These are phyloP conservation scores for Columba livia DNA, from an alignment of 2,113 vertebrate genomes.

Conservation along the genomic window DNA sequence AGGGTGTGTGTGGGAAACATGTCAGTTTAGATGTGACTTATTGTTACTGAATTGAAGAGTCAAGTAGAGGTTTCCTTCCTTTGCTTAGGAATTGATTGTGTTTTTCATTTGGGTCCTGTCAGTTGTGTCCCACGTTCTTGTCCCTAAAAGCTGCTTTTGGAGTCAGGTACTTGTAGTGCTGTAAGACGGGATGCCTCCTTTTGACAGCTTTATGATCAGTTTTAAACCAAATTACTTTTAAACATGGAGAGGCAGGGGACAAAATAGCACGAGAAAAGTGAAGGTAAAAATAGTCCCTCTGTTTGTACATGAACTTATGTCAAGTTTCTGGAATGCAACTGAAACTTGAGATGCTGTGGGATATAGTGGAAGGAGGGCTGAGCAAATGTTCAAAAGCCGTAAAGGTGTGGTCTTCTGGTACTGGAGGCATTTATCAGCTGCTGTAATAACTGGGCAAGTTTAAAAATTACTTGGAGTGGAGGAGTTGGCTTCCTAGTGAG, in stretches of 20 bases:
- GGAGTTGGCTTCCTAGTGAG: background rate
- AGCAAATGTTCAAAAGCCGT: background rate
- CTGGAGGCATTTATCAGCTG: background rate
- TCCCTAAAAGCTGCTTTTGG: background rate
- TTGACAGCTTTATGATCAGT: background rate
- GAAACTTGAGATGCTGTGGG: background rate
- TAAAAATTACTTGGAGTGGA: background rate
- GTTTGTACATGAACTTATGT: background rate
- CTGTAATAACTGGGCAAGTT: background rate
- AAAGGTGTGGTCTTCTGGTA: background rate
- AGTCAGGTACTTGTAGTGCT: background rate
- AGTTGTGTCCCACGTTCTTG: background rate
- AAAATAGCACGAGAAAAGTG: background rate
- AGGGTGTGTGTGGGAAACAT: background rate
- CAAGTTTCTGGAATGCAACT: constrained; percentile 1
- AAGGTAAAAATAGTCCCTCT: background rate
- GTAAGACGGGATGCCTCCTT: background rate
- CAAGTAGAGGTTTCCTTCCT: background rate
- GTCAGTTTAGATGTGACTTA: background rate
- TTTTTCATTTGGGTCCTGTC: background rate
- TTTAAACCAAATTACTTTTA: background rate
- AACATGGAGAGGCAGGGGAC: background rate
- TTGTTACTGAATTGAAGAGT: background rate
- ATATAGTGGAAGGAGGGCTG: background rate
- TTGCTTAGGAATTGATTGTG: background rate